phyloP scores from a whole-genome alignment of 1,140 invertebrate genomes.

The Conus betulinus region DNA sequence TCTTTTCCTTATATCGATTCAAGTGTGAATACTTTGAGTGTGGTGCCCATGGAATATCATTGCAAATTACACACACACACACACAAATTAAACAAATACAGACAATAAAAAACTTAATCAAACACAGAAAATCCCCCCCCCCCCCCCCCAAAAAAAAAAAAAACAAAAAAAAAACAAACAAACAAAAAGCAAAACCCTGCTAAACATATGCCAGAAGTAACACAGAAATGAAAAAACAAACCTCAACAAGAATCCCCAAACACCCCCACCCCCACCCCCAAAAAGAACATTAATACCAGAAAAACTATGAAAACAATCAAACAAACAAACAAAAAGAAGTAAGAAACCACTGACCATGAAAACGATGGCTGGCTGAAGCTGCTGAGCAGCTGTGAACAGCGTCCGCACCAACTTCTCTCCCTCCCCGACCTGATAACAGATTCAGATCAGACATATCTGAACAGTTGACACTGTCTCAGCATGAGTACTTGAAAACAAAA shows the following conservation, averaged over 20 bases:
- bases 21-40: too few relatives aligned
- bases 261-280: background rate
- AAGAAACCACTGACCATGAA: slow-evolving; percentile 81
- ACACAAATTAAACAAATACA: background rate
- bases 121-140: background rate
- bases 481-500: too few relatives aligned
- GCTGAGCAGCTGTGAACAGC: slow-evolving; percentile 93
- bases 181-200: background rate
- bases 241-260: too few relatives aligned
- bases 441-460: slow-evolving; percentile 33
- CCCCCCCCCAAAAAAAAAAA: too few relatives aligned
- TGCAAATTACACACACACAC: background rate
- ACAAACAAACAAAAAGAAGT: background rate
- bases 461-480: too few relatives aligned
- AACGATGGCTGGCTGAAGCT: slow-evolving; percentile 83
- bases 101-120: background rate
- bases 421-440: slow-evolving; percentile 90
- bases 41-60: too few relatives aligned
- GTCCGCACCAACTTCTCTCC: slow-evolving; percentile 98
- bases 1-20: too few relatives aligned
- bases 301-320: background rate
- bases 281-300: background rate
- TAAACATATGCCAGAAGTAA: too few relatives aligned
- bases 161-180: too few relatives aligned
- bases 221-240: too few relatives aligned